Evolutionary conservation across 1,140 invertebrate species (phyloP).

Genomic region (Cotesia chilonis): DNA sequence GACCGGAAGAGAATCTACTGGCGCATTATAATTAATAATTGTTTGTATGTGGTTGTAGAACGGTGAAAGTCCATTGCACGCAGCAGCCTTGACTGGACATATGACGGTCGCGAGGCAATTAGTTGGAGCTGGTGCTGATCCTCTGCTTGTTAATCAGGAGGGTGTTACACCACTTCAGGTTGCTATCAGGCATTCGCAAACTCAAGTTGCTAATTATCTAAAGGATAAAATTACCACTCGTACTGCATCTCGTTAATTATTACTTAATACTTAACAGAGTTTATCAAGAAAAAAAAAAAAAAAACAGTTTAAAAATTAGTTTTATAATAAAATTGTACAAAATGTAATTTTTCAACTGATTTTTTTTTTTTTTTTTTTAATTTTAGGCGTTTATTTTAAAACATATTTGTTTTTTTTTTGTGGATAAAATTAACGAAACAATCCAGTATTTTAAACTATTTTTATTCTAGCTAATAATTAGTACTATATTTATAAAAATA

Average conservation of each 20-base stretch:
- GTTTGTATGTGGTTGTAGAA: constrained; percentile 71
- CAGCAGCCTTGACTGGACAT: constrained; percentile 87
- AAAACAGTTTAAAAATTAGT: background rate
- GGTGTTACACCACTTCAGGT: constrained; percentile 74
- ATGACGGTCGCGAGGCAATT: constrained; percentile 81
- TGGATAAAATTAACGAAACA: no score
- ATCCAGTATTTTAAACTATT: background rate
- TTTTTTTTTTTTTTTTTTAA: no score
- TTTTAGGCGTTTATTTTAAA: no score
- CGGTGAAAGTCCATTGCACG: constrained; percentile 89
- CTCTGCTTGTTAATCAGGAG: constrained; percentile 74
- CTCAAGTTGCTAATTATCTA: constrained; percentile 70
- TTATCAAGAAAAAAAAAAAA: no score
- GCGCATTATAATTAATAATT: constrained; percentile 14
- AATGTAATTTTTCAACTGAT: background rate
- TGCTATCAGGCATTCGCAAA: constrained; percentile 69
- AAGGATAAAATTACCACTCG: constrained; percentile 58
- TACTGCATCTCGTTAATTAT: constrained; percentile 40
- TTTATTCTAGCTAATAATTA: no score
- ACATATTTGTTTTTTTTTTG: no score
- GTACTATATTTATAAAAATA: background rate
- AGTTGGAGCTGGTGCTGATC: constrained; percentile 76
- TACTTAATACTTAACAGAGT: background rate
- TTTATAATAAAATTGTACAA: constrained; percentile 6
- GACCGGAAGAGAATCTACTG: constrained; percentile 16